phyloP scores from a whole-genome alignment of 2,888 invertebrate genomes.

The Agrochola circellaris region DNA sequence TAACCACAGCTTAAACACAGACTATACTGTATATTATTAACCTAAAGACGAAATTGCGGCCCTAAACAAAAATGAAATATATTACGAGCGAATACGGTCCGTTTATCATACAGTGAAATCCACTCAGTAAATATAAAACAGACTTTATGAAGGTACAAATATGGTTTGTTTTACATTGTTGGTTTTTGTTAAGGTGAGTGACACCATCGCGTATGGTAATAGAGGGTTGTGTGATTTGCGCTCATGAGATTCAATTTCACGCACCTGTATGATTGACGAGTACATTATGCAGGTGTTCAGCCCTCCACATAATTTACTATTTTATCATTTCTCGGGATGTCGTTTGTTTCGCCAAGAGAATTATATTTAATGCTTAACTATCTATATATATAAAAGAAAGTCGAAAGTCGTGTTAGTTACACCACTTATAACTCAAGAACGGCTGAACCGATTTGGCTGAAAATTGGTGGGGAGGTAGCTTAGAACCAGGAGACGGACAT shows the following conservation, averaged over 20 bases:
- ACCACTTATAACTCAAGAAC: no score
- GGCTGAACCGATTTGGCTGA: no score
- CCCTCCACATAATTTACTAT: slow-evolving; percentile 83
- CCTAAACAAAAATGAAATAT: slow-evolving; percentile 73
- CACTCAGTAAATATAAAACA: slow-evolving; percentile 38
- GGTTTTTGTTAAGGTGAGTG: slow-evolving; percentile 67
- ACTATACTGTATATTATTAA: slow-evolving; percentile 67
- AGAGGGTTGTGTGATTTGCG: slow-evolving; percentile 85
- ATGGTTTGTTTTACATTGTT: slow-evolving; percentile 67
- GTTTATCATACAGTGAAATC: slow-evolving; percentile 71
- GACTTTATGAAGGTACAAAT: slow-evolving; percentile 57
- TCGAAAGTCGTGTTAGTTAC: no score
- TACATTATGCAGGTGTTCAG: slow-evolving; percentile 85
- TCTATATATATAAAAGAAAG: no score
- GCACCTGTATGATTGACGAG: slow-evolving; percentile 87
- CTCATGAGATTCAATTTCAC: slow-evolving; percentile 89
- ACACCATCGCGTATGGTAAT: slow-evolving; percentile 80
- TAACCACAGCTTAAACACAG: slow-evolving; percentile 59
- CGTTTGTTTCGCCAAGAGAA: slow-evolving; percentile 71
- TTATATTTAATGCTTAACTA: slow-evolving; percentile 55
- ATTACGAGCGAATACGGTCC: slow-evolving; percentile 69
- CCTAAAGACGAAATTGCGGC: slow-evolving; percentile 67
- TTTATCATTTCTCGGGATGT: slow-evolving; percentile 76
- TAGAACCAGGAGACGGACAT: no score
- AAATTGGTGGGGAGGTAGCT: no score